A percentile compares a stretch with the other conserved stretches of the same genome.
Evolutionary conservation across 2,888 invertebrate genomes (phyloP).

Genomic region (Amitus sp.): DNA sequence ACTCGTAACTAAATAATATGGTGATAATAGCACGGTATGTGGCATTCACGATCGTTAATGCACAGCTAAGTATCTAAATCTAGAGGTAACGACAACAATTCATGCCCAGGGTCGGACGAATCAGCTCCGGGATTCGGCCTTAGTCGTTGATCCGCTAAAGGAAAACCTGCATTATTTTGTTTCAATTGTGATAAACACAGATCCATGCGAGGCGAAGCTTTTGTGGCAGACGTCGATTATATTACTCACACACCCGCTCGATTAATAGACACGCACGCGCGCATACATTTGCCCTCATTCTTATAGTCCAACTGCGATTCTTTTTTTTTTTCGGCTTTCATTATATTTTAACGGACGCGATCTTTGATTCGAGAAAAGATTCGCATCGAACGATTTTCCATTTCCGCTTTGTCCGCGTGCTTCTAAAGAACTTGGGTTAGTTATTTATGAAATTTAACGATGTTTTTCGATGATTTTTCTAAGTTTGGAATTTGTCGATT

Average conservation of each 20-base stretch:
- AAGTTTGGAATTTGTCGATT: background rate
- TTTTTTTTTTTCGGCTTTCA: slow-evolving; percentile 12
- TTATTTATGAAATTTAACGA: too few species aligned
- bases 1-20: too few species aligned
- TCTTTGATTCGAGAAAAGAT: too few species aligned
- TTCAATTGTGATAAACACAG: slow-evolving; percentile 59
- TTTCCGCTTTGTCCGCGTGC: too few species aligned
- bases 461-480: background rate
- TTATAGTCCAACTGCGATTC: slow-evolving; percentile 15
- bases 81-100: slow-evolving; percentile 64
- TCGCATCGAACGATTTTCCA: too few species aligned
- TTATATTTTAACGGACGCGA: slow-evolving; percentile 30
- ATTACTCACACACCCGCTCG: slow-evolving; percentile 58
- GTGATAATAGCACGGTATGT: slow-evolving; percentile 50
- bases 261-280: slow-evolving; percentile 48
- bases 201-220: slow-evolving; percentile 66
- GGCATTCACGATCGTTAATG: slow-evolving; percentile 65
- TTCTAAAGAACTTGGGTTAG: too few species aligned
- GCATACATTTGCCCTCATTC: slow-evolving; percentile 45
- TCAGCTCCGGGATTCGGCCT: slow-evolving; percentile 28
- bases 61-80: slow-evolving; percentile 64
- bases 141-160: slow-evolving; percentile 37
- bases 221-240: slow-evolving; percentile 64
- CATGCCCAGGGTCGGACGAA: slow-evolving; percentile 61
- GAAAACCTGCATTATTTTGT: slow-evolving; percentile 40